Base-by-base conservation (phyloP, 2,888 invertebrate species). In the Cataglyphis altisquamis region DNA sequence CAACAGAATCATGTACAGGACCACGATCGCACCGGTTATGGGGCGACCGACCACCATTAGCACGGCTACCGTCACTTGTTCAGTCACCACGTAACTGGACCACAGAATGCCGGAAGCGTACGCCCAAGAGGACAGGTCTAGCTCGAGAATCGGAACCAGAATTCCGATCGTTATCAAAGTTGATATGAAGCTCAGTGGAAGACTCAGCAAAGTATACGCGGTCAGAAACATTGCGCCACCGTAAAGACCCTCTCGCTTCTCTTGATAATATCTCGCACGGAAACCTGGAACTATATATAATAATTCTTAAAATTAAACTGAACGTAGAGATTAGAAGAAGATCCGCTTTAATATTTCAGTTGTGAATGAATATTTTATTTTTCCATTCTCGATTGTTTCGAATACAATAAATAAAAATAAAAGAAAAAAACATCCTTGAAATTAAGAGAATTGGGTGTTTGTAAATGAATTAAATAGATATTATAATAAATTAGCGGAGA, bases 251-350 rank as follows among this genome's bases (percentile, higher is more conserved):
- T 98, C 98, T 75, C 98, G 97, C 0, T 97, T 97, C 92, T 99
- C 99, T 93, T 98, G 98, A 89, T 98, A 98, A 95, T 98, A 98
- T 60, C 98, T 96, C n/a, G 98, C 98, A n/a, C 98, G 96, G 95
- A 98, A 98, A 48, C 96, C 96, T 3, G 98, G 97, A 95, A 97
- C 98, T 98, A 6, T 5, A 0, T 39, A 29, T 45, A 67, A 29
- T 5, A 39, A 55, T 5, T 1, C 0, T 55, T 67, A 52, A 36
- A 39, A 67, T 77, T 55, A 18, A 66, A 25, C 12, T 15, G 15
- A 25, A 73, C 18, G 15, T 32, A 36, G 36, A 52, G 36, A 25
- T 18, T 8, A 3, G 3, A 36, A 48, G 9, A 32, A 75, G 25
- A 64, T 41, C 15, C 6, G 32, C 12, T 48, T 75, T 3, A 36